Percentiles rank a stretch among this genome's conserved stretches.
These are phyloP conservation scores for Halisarca cf. caerulea DNA, from an alignment of 37 sponge, comb jelly and placozoan genomes.

Conservation along the genomic window DNA sequence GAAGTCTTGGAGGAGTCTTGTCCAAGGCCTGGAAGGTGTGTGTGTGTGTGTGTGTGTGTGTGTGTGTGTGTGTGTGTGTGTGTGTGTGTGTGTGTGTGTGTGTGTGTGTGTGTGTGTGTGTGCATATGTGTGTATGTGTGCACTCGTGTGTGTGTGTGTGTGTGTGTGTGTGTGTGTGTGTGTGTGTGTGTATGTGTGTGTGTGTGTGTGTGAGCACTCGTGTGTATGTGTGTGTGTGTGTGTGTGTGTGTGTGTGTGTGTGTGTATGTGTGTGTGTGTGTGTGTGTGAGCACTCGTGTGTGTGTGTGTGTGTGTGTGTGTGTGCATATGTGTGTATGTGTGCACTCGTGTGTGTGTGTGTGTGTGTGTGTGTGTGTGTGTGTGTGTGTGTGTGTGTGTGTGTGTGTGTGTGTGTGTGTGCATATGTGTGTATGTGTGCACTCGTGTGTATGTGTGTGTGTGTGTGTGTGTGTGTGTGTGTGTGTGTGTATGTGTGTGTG, in stretches of 20 bases:
- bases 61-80: slow-evolving; percentile 25
- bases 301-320: neutral
- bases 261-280: neutral
- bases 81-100: slow-evolving; percentile 32
- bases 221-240: neutral
- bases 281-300: neutral
- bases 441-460: no score
- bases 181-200: neutral
- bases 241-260: neutral
- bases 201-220: neutral
- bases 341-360: no score
- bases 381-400: no score
- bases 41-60: neutral
- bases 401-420: no score
- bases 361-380: no score
- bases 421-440: no score
- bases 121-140: slow-evolving; percentile 16
- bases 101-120: slow-evolving; percentile 26
- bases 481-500: no score
- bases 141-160: neutral
- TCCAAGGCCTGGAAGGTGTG: neutral
- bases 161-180: neutral
- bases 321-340: neutral
- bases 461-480: no score
- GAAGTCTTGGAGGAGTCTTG: neutral